phyloP scores from a whole-genome alignment of 1,140 invertebrate species.

The Macrobrachium rosenbergii region DNA sequence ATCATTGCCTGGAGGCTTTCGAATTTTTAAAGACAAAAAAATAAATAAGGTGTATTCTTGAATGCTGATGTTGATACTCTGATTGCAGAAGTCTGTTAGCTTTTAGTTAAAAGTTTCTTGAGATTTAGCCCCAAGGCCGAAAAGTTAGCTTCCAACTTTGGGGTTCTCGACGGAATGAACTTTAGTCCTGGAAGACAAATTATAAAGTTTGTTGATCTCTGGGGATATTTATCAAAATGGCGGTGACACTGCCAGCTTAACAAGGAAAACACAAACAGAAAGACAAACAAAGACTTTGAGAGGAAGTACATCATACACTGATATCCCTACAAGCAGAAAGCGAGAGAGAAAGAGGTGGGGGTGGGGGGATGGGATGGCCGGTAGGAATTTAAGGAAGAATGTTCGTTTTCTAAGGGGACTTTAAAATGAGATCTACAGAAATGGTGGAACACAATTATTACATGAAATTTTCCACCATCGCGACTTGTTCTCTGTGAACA shows the following conservation, averaged over 20 bases:
- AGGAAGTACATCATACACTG: neutral
- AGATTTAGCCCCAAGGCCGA: too few species aligned
- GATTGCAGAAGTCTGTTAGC: too few species aligned
- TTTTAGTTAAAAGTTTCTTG: too few species aligned
- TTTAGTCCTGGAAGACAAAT: neutral
- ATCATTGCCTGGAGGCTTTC: too few species aligned
- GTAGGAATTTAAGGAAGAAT: neutral
- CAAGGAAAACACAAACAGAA: neutral
- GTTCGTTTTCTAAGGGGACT: neutral
- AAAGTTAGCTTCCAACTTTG: too few species aligned
- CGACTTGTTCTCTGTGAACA: too few species aligned
- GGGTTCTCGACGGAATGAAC: too few species aligned
- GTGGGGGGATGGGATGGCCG: neutral
- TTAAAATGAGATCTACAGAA: neutral
- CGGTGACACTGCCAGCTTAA: neutral
- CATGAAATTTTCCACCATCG: too few species aligned
- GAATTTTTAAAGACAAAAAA: too few species aligned
- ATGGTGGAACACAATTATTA: neutral
- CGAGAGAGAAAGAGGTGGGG: constrained; percentile 8
- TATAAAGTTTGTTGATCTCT: too few species aligned
- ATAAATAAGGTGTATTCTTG: too few species aligned
- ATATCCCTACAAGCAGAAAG: neutral
- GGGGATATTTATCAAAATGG: neutral
- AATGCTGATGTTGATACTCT: too few species aligned
- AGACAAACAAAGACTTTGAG: neutral